Evolutionary conservation across 2,888 invertebrate genomes (phyloP).

Genomic region (Caenorhabditis virilis): DNA sequence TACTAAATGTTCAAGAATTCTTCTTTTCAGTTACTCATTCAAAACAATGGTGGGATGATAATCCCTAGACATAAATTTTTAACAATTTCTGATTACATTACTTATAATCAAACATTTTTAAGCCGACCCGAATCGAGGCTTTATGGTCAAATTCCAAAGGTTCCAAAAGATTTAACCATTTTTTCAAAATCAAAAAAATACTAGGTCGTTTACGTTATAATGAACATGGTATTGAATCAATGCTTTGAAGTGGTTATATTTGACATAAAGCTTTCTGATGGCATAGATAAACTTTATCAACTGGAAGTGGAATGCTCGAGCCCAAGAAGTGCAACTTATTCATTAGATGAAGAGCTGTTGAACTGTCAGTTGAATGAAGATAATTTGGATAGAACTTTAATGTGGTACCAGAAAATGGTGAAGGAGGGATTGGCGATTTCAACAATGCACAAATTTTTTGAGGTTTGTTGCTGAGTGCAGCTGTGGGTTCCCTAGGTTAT

Average conservation of each 20-base stretch:
- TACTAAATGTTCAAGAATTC: no score
- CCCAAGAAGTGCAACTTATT: conserved; percentile 9
- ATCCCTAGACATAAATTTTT: conserved; percentile 28
- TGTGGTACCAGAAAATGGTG: conserved; percentile 19
- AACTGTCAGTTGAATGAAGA: conserved; percentile 26
- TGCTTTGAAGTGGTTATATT: conserved; percentile 30
- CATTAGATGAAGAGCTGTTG: conserved; percentile 22
- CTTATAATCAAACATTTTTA: conserved; percentile 35
- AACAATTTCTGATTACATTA: conserved; percentile 26
- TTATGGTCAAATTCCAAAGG: conserved; percentile 42
- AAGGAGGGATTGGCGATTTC: conserved; percentile 28
- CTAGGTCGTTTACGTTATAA: conserved; percentile 34
- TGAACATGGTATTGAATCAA: conserved; percentile 17
- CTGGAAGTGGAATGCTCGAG: conserved; percentile 12
- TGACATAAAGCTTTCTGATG: conserved; percentile 15
- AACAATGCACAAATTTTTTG: conserved; percentile 17
- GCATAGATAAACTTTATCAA: no score
- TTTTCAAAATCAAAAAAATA: no score
- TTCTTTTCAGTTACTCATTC: no score
- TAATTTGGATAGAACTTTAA: conserved; percentile 14
- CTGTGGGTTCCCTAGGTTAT: no score
- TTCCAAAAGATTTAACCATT: no score
- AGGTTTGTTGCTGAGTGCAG: no score
- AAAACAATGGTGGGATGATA: conserved; percentile 34
- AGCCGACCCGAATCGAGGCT: conserved; percentile 33